Conservation (phyloP, 2,113 vertebrate genomes). For the Epinephelus moara region DNA sequence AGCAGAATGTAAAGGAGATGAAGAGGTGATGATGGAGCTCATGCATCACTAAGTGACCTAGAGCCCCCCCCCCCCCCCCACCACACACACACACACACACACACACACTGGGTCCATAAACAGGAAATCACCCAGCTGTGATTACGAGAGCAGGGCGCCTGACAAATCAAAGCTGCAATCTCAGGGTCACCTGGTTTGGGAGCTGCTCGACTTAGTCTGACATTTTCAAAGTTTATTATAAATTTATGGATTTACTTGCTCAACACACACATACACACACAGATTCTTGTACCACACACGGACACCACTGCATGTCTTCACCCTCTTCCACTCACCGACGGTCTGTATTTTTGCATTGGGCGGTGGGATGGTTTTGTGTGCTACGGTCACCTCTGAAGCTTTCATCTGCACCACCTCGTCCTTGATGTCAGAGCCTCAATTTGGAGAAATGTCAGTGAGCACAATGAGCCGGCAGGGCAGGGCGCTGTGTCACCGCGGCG, state of each 20-base stretch:
- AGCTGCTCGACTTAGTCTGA: slow-evolving; percentile 32
- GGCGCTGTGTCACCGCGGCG: slow-evolving; percentile 46
- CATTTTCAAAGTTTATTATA: slow-evolving; percentile 69
- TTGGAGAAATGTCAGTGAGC: slow-evolving; percentile 79
- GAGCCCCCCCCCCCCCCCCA: no score
- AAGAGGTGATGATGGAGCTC: slow-evolving; percentile 70
- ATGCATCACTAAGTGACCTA: no score
- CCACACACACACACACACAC: slow-evolving; percentile 30
- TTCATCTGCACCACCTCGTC: slow-evolving; percentile 46
- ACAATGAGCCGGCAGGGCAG: slow-evolving; percentile 55
- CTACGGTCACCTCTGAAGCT: slow-evolving; percentile 59
- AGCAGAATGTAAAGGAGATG: slow-evolving; percentile 76
- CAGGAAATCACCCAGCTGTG: slow-evolving; percentile 63
- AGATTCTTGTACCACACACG: background rate
- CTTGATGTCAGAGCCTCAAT: slow-evolving; percentile 74
- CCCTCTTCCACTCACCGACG: background rate
- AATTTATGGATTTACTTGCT: slow-evolving; percentile 36
- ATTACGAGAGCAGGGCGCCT: slow-evolving; percentile 12
- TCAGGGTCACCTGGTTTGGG: slow-evolving; percentile 36
- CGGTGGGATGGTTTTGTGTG: slow-evolving; percentile 25
- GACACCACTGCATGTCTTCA: background rate
- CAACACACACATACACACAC: background rate
- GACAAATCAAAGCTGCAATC: slow-evolving; percentile 58
- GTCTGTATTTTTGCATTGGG: background rate
- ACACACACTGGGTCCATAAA: background rate